Evolutionary conservation across 1,140 invertebrate species (phyloP).

Genomic region (Nasonia vitripennis): DNA sequence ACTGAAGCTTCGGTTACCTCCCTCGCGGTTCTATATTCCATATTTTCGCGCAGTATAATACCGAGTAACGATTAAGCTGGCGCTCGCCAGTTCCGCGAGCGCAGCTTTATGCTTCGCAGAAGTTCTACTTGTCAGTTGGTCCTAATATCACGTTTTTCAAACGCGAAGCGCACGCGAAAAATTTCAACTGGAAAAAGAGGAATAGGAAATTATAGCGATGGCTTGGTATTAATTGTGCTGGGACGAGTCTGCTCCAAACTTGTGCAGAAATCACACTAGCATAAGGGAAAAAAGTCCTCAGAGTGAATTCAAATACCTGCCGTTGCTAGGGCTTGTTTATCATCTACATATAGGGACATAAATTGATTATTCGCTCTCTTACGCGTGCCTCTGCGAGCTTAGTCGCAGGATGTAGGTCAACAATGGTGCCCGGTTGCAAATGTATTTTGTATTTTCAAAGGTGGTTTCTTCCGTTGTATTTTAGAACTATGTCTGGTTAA

Average conservation of each 20-base stretch:
- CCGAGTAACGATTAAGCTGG: neutral
- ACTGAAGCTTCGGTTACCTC: neutral
- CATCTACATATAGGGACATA: slow-evolving; percentile 10
- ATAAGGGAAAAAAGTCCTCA: neutral
- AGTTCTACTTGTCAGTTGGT: neutral
- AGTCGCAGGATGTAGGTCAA: slow-evolving; percentile 11
- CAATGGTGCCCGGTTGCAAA: neutral
- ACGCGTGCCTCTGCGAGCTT: neutral
- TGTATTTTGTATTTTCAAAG: neutral
- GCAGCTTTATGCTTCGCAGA: neutral
- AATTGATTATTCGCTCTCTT: slow-evolving; percentile 33
- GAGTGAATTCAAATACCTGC: slow-evolving; percentile 45
- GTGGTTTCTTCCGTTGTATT: neutral
- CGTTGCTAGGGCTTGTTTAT: slow-evolving; percentile 65
- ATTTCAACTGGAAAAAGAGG: neutral
- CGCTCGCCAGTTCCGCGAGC: neutral
- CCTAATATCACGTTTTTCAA: neutral
- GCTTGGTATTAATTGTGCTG: neutral
- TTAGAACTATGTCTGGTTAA: no score
- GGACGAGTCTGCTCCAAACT: neutral
- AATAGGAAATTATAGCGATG: neutral
- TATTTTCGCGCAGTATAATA: neutral
- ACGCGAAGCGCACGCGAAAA: neutral
- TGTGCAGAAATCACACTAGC: neutral
- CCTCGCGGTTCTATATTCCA: neutral